phyloP scores from a whole-genome alignment of 1,140 invertebrate genomes.

The Leguminivora glycinivorella region DNA sequence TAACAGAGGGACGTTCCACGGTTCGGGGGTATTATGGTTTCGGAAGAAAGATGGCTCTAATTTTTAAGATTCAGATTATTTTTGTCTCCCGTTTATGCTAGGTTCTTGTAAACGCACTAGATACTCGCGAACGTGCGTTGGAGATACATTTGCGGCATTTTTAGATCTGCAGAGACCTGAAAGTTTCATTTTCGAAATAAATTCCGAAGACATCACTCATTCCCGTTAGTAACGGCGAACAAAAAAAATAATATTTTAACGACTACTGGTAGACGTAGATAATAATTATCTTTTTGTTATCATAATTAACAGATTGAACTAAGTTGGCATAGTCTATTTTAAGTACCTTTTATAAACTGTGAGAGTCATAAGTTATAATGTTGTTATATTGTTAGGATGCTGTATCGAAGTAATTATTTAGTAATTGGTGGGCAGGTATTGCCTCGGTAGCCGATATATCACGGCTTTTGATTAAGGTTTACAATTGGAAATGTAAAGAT shows the following conservation, averaged over 20 bases:
- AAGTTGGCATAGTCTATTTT: neutral
- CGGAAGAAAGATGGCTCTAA: slow-evolving; percentile 10
- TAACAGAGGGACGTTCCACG: slow-evolving; percentile 53
- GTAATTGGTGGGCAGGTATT: slow-evolving; percentile 61
- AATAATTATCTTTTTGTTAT: slow-evolving; percentile 17
- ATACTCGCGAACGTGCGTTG: too few relatives aligned
- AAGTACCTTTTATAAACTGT: neutral
- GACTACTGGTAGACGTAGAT: neutral
- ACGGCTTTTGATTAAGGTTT: slow-evolving; percentile 36
- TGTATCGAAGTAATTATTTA: slow-evolving; percentile 59
- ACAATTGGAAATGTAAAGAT: slow-evolving; percentile 25
- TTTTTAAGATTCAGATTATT: slow-evolving; percentile 18
- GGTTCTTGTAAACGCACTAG: neutral
- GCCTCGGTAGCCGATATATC: slow-evolving; percentile 62
- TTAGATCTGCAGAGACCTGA: too few relatives aligned
- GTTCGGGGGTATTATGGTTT: slow-evolving; percentile 33
- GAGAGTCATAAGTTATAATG: neutral
- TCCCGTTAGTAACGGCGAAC: neutral
- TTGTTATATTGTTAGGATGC: neutral
- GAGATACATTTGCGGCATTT: too few relatives aligned
- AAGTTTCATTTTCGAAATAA: too few relatives aligned
- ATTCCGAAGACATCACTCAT: too few relatives aligned
- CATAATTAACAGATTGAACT: neutral
- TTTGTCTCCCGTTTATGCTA: neutral
- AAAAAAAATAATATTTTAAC: neutral